A percentile compares a stretch with the other conserved stretches of the same genome.
Evolutionary conservation across 2,797 vertebrate species (phyloP).

Genomic region (Sitta carolinensis): DNA sequence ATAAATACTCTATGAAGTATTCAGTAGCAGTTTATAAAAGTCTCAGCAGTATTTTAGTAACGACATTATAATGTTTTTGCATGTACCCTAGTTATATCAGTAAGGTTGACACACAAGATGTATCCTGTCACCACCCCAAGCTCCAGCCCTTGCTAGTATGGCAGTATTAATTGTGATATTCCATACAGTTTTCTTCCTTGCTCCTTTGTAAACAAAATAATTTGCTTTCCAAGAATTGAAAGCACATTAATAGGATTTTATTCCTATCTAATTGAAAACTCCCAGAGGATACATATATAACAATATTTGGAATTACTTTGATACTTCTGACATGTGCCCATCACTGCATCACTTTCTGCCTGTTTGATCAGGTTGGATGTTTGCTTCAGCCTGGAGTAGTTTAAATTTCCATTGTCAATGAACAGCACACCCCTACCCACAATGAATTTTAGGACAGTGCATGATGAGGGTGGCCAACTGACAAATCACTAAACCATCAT

Average conservation of each 20-base stretch:
- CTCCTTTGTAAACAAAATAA: neutral
- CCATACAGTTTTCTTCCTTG: neutral
- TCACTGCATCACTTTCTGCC: neutral
- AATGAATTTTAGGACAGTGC: neutral
- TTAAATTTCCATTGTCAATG: neutral
- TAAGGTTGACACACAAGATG: neutral
- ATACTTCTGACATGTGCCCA: neutral
- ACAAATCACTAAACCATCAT: neutral
- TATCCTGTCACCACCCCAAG: neutral
- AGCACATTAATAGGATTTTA: neutral
- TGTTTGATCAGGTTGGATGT: neutral
- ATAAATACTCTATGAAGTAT: neutral
- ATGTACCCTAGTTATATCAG: neutral
- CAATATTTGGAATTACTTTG: neutral
- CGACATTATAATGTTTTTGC: neutral
- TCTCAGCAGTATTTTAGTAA: neutral
- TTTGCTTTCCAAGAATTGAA: neutral
- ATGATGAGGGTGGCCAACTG: neutral
- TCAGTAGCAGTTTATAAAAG: neutral
- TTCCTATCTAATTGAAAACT: neutral
- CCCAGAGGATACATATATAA: neutral
- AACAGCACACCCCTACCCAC: neutral
- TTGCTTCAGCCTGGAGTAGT: neutral
- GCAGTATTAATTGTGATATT: neutral
- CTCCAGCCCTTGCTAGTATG: neutral